A percentile compares a stretch with the other conserved stretches of the same genome.
Conservation (phyloP, 2,113 vertebrate species). For the Epinephelus fuscoguttatus region DNA sequence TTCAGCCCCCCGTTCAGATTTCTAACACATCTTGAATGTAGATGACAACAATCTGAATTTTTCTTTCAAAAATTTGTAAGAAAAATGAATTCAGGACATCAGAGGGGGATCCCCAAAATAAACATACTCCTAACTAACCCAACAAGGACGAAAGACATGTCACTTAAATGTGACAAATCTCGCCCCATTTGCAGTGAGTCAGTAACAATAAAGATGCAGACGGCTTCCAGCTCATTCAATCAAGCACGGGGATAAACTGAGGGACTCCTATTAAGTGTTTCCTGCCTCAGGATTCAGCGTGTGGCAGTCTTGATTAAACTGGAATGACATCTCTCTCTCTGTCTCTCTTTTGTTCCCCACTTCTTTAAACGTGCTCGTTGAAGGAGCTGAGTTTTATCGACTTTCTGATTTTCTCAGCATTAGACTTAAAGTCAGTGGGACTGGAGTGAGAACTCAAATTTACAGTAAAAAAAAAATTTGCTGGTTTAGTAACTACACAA, state of each 20-base stretch:
- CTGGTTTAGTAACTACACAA: neutral
- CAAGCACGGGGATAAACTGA: constrained; percentile 50
- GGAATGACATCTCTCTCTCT: constrained; percentile 53
- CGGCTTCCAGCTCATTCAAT: constrained; percentile 46
- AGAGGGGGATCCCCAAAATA: neutral
- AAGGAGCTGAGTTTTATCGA: constrained; percentile 56
- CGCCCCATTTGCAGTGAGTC: constrained; percentile 24
- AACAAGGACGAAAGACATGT: neutral
- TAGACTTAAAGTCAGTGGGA: constrained; percentile 47
- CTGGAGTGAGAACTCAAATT: neutral
- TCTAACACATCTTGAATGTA: constrained; percentile 1
- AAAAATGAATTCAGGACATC: neutral
- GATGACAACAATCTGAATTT: neutral
- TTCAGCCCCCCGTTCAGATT: constrained; percentile 1
- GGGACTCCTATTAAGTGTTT: constrained; percentile 62
- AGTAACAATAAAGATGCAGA: constrained; percentile 33
- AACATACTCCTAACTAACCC: neutral
- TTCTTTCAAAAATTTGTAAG: neutral
- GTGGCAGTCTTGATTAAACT: constrained; percentile 72
- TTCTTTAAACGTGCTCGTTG: constrained; percentile 38
- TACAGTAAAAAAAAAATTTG: neutral
- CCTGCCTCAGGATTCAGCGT: constrained; percentile 57
- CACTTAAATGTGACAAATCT: constrained; percentile 15
- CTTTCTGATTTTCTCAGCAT: constrained; percentile 51
- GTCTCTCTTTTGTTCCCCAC: constrained; percentile 3